phyloP scores from a whole-genome alignment of 2,113 vertebrate genomes.

The Pterocles orientalis region DNA sequence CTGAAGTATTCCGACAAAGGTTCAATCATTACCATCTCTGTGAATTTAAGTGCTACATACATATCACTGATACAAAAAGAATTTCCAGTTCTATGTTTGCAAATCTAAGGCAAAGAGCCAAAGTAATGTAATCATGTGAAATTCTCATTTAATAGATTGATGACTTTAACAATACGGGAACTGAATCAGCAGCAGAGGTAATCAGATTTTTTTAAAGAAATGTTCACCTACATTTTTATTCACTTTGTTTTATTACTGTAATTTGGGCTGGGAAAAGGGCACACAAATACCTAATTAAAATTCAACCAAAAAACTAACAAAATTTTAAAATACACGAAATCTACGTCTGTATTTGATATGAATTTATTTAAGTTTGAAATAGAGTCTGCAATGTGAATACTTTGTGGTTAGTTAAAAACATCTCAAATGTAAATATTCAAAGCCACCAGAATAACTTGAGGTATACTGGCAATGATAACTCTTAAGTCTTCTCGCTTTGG shows the following conservation, averaged over 20 bases:
- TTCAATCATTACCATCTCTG: neutral
- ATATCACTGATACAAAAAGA: constrained; percentile 17
- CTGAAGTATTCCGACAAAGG: neutral
- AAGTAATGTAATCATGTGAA: constrained; percentile 79
- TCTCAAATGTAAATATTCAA: neutral
- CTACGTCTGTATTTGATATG: neutral
- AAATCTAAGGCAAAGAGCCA: constrained; percentile 69
- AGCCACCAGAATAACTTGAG: neutral
- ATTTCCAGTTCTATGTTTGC: constrained; percentile 74
- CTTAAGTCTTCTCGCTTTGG: neutral
- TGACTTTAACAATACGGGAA: constrained; percentile 83
- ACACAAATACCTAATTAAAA: neutral
- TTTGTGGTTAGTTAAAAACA: neutral
- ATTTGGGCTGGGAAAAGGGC: constrained; percentile 30
- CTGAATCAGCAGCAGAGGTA: constrained; percentile 83
- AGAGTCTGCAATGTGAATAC: neutral
- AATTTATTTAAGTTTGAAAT: neutral
- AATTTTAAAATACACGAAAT: neutral
- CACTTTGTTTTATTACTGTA: constrained; percentile 55
- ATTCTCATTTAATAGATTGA: constrained; percentile 88
- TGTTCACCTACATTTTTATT: constrained; percentile 70
- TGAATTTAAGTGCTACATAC: neutral
- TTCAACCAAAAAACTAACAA: neutral
- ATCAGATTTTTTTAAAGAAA: constrained; percentile 79
- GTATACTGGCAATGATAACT: neutral